These are phyloP conservation scores for Sipha flava DNA, from an alignment of 1,140 invertebrate genomes.

Conservation along the genomic window DNA sequence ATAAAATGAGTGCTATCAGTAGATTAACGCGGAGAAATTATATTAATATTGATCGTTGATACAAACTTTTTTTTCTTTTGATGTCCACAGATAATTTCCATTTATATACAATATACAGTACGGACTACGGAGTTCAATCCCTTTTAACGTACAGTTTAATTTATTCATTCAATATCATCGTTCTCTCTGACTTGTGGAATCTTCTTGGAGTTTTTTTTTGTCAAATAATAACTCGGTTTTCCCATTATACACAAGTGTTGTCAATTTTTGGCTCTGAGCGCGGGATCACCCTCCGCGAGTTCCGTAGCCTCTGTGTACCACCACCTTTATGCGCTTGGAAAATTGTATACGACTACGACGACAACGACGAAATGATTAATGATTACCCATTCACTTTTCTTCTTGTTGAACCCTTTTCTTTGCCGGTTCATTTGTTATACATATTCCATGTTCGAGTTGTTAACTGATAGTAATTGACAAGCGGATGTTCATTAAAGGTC, in stretches of 20 bases:
- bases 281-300: no score
- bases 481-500: conserved; percentile 25
- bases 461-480: conserved; percentile 31
- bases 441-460: not conserved
- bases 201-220: not conserved
- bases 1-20: no score
- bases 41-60: no score
- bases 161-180: not conserved
- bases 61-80: no score
- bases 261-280: not conserved
- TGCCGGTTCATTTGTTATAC: conserved; percentile 8
- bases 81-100: no score
- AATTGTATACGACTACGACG: not conserved
- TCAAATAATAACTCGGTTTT: not conserved
- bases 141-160: not conserved
- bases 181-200: not conserved
- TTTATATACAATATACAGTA: no score
- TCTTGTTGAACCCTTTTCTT: not conserved
- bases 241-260: not conserved
- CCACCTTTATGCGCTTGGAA: not conserved
- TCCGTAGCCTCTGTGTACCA: not conserved
- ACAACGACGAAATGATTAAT: conserved; percentile 7
- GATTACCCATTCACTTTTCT: not conserved
- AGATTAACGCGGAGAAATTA: no score
- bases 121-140: not conserved